A percentile compares a stretch with the other conserved stretches of the same genome.
These are phyloP conservation scores for Zaprionus kolodkinae DNA, from an alignment of 1,140 invertebrate species.

Conservation along the genomic window DNA sequence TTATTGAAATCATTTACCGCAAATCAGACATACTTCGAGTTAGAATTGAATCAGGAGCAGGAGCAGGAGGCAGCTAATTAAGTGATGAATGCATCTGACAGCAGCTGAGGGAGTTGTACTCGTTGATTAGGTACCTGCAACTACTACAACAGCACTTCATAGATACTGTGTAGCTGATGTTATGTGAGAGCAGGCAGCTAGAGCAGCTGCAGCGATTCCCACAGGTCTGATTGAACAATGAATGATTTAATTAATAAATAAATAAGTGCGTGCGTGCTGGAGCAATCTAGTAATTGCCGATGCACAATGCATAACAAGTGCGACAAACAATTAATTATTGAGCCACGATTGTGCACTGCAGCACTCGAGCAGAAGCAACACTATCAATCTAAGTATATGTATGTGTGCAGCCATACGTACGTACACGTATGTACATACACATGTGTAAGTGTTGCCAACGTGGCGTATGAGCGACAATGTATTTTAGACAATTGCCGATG, in stretches of 20 bases:
- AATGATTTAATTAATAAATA: constrained; percentile 81
- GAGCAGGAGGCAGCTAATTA: constrained; percentile 61
- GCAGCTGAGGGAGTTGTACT: constrained; percentile 46
- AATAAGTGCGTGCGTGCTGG: constrained; percentile 58
- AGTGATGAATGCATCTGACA: constrained; percentile 70
- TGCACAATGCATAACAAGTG: constrained; percentile 62
- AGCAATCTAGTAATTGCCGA: constrained; percentile 50
- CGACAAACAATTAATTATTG: constrained; percentile 79
- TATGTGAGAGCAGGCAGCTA: constrained; percentile 5
- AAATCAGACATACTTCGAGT: constrained; percentile 55
- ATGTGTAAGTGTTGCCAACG: constrained; percentile 26
- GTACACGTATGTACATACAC: no score
- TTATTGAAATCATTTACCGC: constrained; percentile 71
- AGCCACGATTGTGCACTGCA: constrained; percentile 29
- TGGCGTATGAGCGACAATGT: constrained; percentile 60
- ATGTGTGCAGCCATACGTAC: no score
- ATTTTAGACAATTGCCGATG: constrained; percentile 54
- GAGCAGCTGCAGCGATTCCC: constrained; percentile 54
- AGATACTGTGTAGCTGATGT: constrained; percentile 2
- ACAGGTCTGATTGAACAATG: constrained; percentile 73
- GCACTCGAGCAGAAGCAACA: background rate
- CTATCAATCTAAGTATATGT: background rate
- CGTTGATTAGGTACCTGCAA: constrained; percentile 31
- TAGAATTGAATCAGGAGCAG: background rate
- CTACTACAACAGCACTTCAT: background rate